These are phyloP conservation scores for Poeciliopsis prolifica DNA, from an alignment of 2,113 vertebrate genomes.

Conservation along the genomic window DNA sequence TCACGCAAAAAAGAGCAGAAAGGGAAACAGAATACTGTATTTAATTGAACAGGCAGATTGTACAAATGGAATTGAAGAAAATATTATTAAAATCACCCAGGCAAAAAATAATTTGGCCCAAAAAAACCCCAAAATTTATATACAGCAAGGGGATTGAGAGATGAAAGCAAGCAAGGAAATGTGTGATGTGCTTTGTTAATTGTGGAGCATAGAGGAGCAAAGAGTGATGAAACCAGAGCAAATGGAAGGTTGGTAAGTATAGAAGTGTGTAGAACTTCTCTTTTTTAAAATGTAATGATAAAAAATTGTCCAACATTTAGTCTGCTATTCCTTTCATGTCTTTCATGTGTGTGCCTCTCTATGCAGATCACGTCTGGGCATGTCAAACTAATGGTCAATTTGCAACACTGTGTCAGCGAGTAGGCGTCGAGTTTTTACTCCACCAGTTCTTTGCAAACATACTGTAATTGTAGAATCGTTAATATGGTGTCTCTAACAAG, in stretches of 20 bases:
- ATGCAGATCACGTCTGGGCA: constrained; percentile 27
- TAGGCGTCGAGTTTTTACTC: constrained; percentile 9
- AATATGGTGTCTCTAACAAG: constrained; percentile 55
- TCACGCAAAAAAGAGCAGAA: not conserved
- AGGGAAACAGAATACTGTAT: not conserved
- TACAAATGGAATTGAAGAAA: no score
- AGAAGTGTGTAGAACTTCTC: constrained; percentile 30
- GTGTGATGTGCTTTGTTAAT: constrained; percentile 17
- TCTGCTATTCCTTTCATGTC: constrained; percentile 30
- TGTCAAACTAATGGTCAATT: constrained; percentile 56
- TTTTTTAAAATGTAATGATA: constrained; percentile 14
- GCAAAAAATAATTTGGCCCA: not conserved
- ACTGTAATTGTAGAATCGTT: constrained; percentile 45
- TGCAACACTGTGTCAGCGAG: constrained; percentile 33
- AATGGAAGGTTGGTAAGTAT: constrained; percentile 25
- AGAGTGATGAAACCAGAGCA: constrained; percentile 9
- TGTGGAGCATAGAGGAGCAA: constrained; percentile 19
- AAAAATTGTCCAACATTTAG: constrained; percentile 17
- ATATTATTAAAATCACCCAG: not conserved
- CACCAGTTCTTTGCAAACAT: constrained; percentile 36
- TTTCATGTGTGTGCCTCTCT: constrained; percentile 26
- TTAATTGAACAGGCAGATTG: not conserved
- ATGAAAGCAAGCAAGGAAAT: constrained; percentile 17
- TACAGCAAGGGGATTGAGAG: not conserved
- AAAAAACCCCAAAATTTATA: not conserved